These are phyloP conservation scores for Porites divaricata DNA, from an alignment of 92 coral and sea anemone genomes.

Conservation along the genomic window DNA sequence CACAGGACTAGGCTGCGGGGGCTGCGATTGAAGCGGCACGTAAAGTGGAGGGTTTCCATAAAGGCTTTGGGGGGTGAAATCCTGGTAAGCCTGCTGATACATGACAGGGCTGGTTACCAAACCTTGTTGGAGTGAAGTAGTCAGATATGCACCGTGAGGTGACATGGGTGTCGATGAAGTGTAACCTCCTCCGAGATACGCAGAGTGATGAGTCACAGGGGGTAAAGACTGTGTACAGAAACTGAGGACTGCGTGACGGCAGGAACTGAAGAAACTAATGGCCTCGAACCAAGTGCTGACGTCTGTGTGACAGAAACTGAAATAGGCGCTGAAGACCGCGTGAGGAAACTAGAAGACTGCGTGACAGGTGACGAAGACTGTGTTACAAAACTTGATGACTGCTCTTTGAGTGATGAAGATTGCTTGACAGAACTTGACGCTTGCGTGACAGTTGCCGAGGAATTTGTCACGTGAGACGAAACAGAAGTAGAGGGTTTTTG, in stretches of 20 bases:
- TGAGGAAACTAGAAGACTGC: neutral
- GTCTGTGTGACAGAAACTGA: neutral
- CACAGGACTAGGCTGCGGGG: neutral
- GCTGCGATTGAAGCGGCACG: neutral
- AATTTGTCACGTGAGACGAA: too few species aligned
- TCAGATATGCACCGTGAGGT: neutral
- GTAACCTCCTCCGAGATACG: too few species aligned
- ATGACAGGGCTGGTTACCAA: neutral
- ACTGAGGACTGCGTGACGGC: neutral
- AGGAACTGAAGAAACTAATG: neutral
- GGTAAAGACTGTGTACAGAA: neutral
- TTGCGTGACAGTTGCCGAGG: neutral
- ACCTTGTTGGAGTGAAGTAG: neutral
- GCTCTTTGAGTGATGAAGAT: neutral
- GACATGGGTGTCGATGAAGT: too few species aligned
- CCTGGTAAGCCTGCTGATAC: neutral
- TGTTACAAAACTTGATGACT: neutral
- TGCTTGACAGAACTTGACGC: neutral
- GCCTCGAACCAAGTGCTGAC: neutral
- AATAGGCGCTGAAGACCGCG: neutral
- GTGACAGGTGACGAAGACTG: neutral
- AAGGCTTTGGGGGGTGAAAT: slow-evolving; percentile 1
- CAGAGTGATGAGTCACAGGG: too few species aligned
- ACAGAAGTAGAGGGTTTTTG: neutral
- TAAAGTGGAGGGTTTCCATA: slow-evolving; percentile 6